Percentiles rank a stretch among this genome's conserved stretches.
Evolutionary conservation across 1,140 invertebrate genomes (phyloP).

Genomic region (Achroia grisella): DNA sequence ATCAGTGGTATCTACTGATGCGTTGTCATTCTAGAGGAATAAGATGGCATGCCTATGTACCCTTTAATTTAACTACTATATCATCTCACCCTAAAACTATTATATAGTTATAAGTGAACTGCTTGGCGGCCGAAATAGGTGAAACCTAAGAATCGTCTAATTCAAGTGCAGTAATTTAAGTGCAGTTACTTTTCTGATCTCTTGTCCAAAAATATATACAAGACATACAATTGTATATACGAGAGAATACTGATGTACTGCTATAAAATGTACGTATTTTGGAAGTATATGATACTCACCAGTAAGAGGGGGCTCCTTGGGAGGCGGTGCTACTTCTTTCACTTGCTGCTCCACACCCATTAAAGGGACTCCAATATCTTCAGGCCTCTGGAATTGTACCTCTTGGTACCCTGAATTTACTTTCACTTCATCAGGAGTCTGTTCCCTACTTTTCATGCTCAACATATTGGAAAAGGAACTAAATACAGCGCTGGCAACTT

Average conservation of each 20-base stretch:
- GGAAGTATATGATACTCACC: slow-evolving; percentile 42
- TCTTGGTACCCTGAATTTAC: slow-evolving; percentile 3
- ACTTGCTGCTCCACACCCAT: slow-evolving; percentile 21
- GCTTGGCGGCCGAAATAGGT: no score
- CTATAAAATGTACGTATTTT: no score
- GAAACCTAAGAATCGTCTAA: no score
- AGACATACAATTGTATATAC: no score
- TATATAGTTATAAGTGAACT: background rate
- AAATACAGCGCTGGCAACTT: slow-evolving; percentile 75
- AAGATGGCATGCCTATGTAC: no score
- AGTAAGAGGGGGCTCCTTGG: slow-evolving; percentile 33
- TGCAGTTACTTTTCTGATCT: no score
- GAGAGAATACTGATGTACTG: no score
- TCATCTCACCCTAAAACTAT: background rate
- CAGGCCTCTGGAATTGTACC: slow-evolving; percentile 5
- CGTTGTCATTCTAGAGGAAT: no score
- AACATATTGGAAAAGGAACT: slow-evolving; percentile 75
- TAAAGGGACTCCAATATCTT: slow-evolving; percentile 11
- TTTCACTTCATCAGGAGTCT: slow-evolving; percentile 34
- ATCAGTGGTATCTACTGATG: no score
- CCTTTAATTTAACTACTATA: no score
- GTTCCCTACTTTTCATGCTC: slow-evolving; percentile 48
- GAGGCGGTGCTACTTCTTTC: slow-evolving; percentile 36
- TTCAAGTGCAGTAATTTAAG: no score
- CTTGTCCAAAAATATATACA: no score